Conservation (phyloP, 2,797 vertebrate genomes). For the Enteromius treurensis region DNA sequence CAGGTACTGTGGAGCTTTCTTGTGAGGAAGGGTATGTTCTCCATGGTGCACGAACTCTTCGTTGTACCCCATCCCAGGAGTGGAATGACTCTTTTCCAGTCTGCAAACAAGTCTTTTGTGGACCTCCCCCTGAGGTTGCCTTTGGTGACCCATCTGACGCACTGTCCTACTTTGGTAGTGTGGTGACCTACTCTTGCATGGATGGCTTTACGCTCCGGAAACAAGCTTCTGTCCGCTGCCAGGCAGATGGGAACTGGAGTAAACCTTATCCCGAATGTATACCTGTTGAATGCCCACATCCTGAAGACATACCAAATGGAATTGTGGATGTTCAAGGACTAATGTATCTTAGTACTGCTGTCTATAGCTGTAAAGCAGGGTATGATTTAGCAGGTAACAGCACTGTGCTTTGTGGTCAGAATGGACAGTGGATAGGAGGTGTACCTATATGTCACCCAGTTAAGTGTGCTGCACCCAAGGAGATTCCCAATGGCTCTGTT, state of each 20-base stretch:
- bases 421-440: conserved; percentile 91
- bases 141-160: conserved; percentile 81
- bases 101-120: conserved; percentile 88
- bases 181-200: conserved; percentile 87
- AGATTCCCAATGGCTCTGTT: conserved; percentile 84
- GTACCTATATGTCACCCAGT: conserved; percentile 88
- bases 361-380: conserved; percentile 92
- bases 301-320: conserved; percentile 88
- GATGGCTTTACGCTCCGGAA: conserved; percentile 88
- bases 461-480: conserved; percentile 85
- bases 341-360: conserved; percentile 93
- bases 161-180: conserved; percentile 79
- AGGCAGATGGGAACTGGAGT: conserved; percentile 87
- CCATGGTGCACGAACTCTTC: conserved; percentile 83
- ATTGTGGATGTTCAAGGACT: conserved; percentile 96
- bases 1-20: conserved; percentile 85
- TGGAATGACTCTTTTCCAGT: conserved; percentile 95
- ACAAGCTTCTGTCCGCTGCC: conserved; percentile 79
- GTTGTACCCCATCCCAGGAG: conserved; percentile 85
- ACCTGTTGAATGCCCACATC: conserved; percentile 93
- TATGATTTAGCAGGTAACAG: conserved; percentile 88
- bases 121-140: conserved; percentile 83
- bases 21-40: conserved; percentile 91
- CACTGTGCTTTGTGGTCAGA: conserved; percentile 91
- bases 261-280: conserved; percentile 88